These are phyloP conservation scores for Leptopilina syphax DNA, from an alignment of 2,888 invertebrate genomes.

Conservation along the genomic window DNA sequence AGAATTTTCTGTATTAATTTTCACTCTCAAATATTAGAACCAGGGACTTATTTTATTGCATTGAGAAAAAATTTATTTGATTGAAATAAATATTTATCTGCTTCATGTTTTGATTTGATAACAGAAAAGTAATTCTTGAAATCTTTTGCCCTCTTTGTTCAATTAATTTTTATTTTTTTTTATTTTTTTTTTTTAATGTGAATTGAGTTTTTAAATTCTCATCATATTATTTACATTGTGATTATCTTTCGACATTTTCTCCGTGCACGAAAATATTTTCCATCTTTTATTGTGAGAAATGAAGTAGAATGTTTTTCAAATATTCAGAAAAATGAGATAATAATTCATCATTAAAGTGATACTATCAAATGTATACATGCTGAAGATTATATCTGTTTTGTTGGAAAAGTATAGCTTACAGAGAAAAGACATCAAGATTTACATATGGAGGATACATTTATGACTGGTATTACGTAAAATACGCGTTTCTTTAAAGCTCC, in stretches of 20 bases:
- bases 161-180: too few species aligned
- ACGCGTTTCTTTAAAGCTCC: conserved; percentile 4
- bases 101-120: too few species aligned
- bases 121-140: too few species aligned
- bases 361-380: background rate
- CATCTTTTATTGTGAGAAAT: too few species aligned
- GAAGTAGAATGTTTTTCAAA: background rate
- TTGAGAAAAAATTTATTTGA: too few species aligned
- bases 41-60: background rate
- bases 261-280: too few species aligned
- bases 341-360: background rate
- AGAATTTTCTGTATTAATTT: background rate
- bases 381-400: conserved; percentile 2
- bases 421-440: background rate
- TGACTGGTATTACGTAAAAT: conserved; percentile 14
- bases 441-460: conserved; percentile 25
- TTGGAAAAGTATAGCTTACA: background rate
- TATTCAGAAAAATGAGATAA: background rate
- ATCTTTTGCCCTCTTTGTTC: background rate
- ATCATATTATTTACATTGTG: too few species aligned
- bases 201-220: too few species aligned
- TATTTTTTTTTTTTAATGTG: too few species aligned
- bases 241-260: too few species aligned
- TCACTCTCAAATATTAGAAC: background rate
- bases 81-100: background rate